Evolutionary conservation across 1,140 invertebrate species (phyloP), one percentile per base, ranked within the genome.

Genomic region (Calliopsis andreniformis): DNA sequence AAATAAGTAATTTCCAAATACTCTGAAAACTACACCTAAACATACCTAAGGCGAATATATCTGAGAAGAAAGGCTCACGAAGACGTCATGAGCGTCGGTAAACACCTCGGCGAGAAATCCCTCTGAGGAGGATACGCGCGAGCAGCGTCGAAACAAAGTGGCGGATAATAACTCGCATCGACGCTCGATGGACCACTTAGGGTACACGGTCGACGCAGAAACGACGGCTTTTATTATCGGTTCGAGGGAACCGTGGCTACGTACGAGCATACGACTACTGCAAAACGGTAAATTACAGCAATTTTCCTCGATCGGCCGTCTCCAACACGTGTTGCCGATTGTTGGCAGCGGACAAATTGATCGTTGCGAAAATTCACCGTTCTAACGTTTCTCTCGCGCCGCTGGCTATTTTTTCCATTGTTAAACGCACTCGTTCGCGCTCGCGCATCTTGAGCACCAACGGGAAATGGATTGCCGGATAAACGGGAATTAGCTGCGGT

Each of bases 351-450:
- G 49, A 76, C 73, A 82, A 82, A 82, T 82, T 82, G 80, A 82
- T 82, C 76, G 79, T 82, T 82, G 79, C 66, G 80, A 82, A 82
- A 82, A 82, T 82, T 82, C 80, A 82, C 80, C 80, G 79, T 82
- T 82, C 70, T 82, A 82, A 82, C 80, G 80, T 82, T 80, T 77
- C 61, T 56, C 56, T 49, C 62, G 58, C 62, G 55, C 62, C 70
- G 58, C 45, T 23, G 45, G 28, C 20, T 45, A 47, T 47, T 51
- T 62, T 71, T 58, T 49, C 32, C 23, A 2, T 45, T 23, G 18
- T 18, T 42, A 28, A 39, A 32, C 7, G 43, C 51, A n/a, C n/a
- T n/a, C n/a, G n/a, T n/a, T n/a, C n/a, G n/a, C n/a, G n/a, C n/a
- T n/a, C n/a, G 63, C 47, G 3, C 18, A 32, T 39, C 32, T 39